Evolutionary conservation across 2,888 invertebrate species (phyloP).

Genomic region (Sycophila texana): DNA sequence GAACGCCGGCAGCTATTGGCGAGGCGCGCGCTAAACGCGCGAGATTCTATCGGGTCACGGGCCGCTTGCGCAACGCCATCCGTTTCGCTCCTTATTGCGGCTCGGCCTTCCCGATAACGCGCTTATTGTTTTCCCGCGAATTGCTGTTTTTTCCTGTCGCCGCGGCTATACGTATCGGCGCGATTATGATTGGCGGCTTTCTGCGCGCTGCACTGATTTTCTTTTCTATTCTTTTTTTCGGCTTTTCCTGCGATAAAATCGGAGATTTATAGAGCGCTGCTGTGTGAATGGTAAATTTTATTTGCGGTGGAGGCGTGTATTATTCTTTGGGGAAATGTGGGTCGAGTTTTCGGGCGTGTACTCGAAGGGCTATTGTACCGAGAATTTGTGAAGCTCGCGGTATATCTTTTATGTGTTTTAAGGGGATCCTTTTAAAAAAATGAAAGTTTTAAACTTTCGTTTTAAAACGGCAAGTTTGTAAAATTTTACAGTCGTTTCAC

Average conservation of each 20-base stretch:
- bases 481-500: no score
- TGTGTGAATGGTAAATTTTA: neutral
- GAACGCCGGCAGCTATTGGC: neutral
- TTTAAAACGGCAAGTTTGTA: no score
- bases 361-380: no score
- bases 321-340: neutral
- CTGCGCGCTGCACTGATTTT: constrained; percentile 24
- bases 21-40: neutral
- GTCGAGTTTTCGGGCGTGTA: neutral
- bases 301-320: neutral
- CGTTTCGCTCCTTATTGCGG: neutral
- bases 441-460: no score
- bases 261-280: neutral
- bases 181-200: constrained; percentile 25
- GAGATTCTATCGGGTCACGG: constrained; percentile 28
- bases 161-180: neutral
- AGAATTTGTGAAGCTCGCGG: no score
- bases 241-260: neutral
- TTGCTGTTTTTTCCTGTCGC: constrained; percentile 7
- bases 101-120: constrained; percentile 26
- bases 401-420: no score
- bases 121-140: constrained; percentile 35
- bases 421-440: no score
- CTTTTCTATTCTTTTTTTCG: neutral
- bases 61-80: constrained; percentile 26